A percentile compares a stretch with the other conserved stretches of the same genome.
phyloP scores from a whole-genome alignment of 2,888 invertebrate genomes.

The Nymphalis c-album region DNA sequence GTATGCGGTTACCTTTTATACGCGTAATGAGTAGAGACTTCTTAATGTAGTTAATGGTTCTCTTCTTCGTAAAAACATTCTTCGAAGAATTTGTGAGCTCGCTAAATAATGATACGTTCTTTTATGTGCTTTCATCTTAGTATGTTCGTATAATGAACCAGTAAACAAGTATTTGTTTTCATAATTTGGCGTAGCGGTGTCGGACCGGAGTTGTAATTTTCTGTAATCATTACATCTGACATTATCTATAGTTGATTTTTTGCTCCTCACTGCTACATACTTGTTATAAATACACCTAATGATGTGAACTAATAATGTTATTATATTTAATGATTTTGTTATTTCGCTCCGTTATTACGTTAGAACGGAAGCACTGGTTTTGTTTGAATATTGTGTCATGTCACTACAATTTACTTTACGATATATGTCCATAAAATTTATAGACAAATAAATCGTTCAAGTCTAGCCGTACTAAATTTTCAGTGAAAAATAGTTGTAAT shows the following conservation, averaged over 20 bases:
- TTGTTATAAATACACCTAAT: neutral
- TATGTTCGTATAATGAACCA: slow-evolving; percentile 12
- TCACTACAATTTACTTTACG: too few species aligned
- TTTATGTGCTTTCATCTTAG: slow-evolving; percentile 15
- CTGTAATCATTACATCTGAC: slow-evolving; percentile 32
- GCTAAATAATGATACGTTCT: slow-evolving; percentile 22
- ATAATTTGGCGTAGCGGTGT: slow-evolving; percentile 24
- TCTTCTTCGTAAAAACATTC: slow-evolving; percentile 4
- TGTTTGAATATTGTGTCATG: too few species aligned
- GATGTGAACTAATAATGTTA: neutral
- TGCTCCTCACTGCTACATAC: slow-evolving; percentile 3
- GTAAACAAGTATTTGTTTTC: slow-evolving; percentile 34
- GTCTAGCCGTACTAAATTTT: too few species aligned
- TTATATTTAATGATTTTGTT: neutral
- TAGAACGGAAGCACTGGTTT: too few species aligned
- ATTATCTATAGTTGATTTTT: slow-evolving; percentile 17
- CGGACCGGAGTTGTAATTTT: slow-evolving; percentile 35
- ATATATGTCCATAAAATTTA: too few species aligned
- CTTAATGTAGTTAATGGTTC: slow-evolving; percentile 8
- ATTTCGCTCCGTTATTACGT: too few species aligned
- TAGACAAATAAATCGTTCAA: too few species aligned
- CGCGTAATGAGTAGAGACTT: slow-evolving; percentile 6
- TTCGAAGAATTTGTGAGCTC: slow-evolving; percentile 15
- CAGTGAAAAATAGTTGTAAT: too few species aligned
- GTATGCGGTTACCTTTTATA: neutral